Percentiles rank a stretch among this genome's conserved stretches.
phyloP scores from a whole-genome alignment of 2,797 vertebrate species.

The Sebastes taczanowskii region DNA sequence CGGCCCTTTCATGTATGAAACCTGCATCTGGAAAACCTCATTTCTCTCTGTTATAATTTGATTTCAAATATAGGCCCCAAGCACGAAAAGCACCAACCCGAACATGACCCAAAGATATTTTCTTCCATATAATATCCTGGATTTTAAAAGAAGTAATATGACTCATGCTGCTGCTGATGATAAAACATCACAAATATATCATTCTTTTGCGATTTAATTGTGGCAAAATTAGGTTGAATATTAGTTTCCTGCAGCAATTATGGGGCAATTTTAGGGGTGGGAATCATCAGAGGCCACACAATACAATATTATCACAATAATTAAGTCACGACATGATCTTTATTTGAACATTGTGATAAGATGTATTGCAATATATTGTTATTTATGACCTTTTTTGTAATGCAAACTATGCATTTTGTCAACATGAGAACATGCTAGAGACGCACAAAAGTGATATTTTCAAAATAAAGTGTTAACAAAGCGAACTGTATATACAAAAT shows the following conservation, averaged over 20 bases:
- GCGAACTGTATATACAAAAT: too few species aligned
- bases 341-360: too few species aligned
- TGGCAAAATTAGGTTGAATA: neutral
- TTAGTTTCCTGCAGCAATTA: neutral
- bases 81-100: neutral
- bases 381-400: too few species aligned
- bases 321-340: too few species aligned
- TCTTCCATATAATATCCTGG: neutral
- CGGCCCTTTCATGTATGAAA: neutral
- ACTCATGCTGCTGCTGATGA: slow-evolving; percentile 9
- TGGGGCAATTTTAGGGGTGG: neutral
- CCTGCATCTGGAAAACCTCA: neutral
- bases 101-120: neutral
- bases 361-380: too few species aligned
- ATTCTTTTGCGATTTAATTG: neutral
- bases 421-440: too few species aligned
- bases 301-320: too few species aligned
- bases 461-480: too few species aligned
- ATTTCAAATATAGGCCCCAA: neutral
- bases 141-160: neutral
- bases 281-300: too few species aligned
- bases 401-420: too few species aligned
- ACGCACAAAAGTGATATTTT: too few species aligned
- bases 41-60: slow-evolving; percentile 2
- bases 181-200: slow-evolving; percentile 4